Base-by-base conservation (phyloP, 2,888 invertebrate species). In the Blomia tropicalis region DNA sequence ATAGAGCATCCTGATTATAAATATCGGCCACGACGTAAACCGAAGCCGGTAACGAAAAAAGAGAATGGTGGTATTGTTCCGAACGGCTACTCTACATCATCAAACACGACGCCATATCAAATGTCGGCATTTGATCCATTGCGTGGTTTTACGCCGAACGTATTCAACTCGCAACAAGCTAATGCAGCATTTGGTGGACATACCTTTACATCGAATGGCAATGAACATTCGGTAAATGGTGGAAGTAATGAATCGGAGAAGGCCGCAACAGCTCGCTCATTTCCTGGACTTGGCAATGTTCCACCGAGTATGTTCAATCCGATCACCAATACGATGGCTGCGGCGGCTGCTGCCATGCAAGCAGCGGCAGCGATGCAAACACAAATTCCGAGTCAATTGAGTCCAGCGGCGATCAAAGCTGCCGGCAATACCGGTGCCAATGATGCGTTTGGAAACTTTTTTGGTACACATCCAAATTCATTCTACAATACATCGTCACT, bases 1-100 rank as follows among this genome's bases (percentile, higher is more conserved):
- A 86, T 85, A 75, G 86, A 88, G 71, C 87, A 89, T 72, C 89
- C 89, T 0, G 87, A 89, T 72, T 89, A 89, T 77, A 89, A 89
- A 75, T 89, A 88, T 77, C 77, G 87, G 62, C 88, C 88, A 17
- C 60, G 64, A 68, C 80, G 87, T 74, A 88, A 87, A 77, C 85
- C 86, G 60, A 87, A 87, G 74, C 80, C 83, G 3, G 79, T 88
- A 58, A 67, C 73, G 67, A 73, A 73, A 68, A 69, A 69, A 47
- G 43, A 58, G 22, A 62, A 44, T 27, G 30, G 2, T 14, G 22
- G 4, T 4, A 31, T 4, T 14, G 22, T 19, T 17, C 17, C 11
- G 2, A 5, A 19, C 31, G 51, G 51, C 22, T 47, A 47, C 51
- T 11, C 56, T 14, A 36, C 56, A n/a, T 19, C 14, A n/a, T 14